Percentiles rank a stretch among this genome's conserved stretches.
Conservation (phyloP, 2,888 invertebrate species). For the Oligia latruncula region DNA sequence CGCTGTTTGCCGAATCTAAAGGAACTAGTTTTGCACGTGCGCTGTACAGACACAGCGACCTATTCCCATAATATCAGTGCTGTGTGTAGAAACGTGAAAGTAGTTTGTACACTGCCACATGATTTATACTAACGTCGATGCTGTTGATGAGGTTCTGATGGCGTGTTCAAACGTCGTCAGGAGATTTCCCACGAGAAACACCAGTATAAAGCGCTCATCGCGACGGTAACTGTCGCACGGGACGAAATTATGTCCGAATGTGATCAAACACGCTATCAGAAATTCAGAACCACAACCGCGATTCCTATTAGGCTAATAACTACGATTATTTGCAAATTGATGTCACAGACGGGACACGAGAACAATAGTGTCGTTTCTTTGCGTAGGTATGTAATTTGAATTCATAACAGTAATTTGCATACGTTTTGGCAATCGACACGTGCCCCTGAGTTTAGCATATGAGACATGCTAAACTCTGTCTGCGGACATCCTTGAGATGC, state of each 20-base stretch:
- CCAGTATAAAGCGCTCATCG: slow-evolving; percentile 49
- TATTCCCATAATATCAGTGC: slow-evolving; percentile 57
- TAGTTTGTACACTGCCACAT: slow-evolving; percentile 52
- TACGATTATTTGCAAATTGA: slow-evolving; percentile 80
- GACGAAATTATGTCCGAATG: slow-evolving; percentile 60
- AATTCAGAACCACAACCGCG: slow-evolving; percentile 68
- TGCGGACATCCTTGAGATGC: slow-evolving; percentile 74
- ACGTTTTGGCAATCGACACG: slow-evolving; percentile 73
- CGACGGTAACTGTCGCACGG: slow-evolving; percentile 42
- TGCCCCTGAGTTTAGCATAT: slow-evolving; percentile 58
- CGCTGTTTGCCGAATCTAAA: slow-evolving; percentile 69
- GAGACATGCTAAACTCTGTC: slow-evolving; percentile 36
- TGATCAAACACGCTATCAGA: slow-evolving; percentile 56
- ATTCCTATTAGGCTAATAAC: slow-evolving; percentile 74
- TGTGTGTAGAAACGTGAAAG: slow-evolving; percentile 67
- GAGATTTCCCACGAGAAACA: slow-evolving; percentile 75
- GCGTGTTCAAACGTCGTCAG: slow-evolving; percentile 63
- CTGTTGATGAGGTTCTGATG: slow-evolving; percentile 76
- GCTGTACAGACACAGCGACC: slow-evolving; percentile 55
- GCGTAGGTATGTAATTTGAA: slow-evolving; percentile 74
- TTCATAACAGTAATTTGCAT: slow-evolving; percentile 76
- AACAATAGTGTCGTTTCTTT: slow-evolving; percentile 76
- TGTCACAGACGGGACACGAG: slow-evolving; percentile 69
- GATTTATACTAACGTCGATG: slow-evolving; percentile 64
- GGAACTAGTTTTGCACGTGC: slow-evolving; percentile 71